These are phyloP conservation scores for Drosophila elegans DNA, from an alignment of 1,140 invertebrate genomes.

Conservation along the genomic window DNA sequence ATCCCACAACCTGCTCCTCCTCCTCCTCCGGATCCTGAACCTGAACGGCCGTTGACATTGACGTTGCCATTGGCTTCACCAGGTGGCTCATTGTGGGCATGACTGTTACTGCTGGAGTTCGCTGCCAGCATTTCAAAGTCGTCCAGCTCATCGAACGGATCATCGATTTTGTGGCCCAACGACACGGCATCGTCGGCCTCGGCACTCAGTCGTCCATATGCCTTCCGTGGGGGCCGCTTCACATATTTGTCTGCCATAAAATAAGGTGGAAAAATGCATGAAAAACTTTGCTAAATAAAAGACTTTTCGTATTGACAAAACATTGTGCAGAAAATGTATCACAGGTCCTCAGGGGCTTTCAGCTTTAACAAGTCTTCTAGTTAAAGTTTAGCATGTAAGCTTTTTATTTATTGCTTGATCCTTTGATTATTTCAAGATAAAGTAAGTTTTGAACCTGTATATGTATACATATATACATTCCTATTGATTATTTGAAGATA, in stretches of 20 bases:
- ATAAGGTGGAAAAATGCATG: constrained; percentile 59
- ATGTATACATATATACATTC: too few relatives aligned
- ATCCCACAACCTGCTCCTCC: constrained; percentile 18
- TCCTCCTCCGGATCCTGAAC: background rate
- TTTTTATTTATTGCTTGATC: too few relatives aligned
- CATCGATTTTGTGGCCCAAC: constrained; percentile 80
- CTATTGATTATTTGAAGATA: too few relatives aligned
- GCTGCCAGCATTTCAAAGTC: constrained; percentile 82
- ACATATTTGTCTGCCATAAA: constrained; percentile 78
- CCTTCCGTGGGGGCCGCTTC: constrained; percentile 82
- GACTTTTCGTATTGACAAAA: constrained; percentile 34
- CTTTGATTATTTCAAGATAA: too few relatives aligned
- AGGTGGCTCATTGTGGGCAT: constrained; percentile 37
- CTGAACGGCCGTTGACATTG: constrained; percentile 49
- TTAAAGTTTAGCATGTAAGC: background rate
- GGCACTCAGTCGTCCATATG: constrained; percentile 80
- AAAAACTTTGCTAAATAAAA: constrained; percentile 42
- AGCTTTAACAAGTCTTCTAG: constrained; percentile 1
- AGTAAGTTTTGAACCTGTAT: too few relatives aligned
- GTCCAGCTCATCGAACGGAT: constrained; percentile 84
- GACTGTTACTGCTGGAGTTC: constrained; percentile 45
- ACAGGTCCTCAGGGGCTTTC: constrained; percentile 1
- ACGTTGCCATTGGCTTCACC: constrained; percentile 57
- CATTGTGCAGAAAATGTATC: constrained; percentile 9
- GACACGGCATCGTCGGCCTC: constrained; percentile 80